Conservation (phyloP, 2,797 vertebrate genomes). For the Sebastolobus alascanus region DNA sequence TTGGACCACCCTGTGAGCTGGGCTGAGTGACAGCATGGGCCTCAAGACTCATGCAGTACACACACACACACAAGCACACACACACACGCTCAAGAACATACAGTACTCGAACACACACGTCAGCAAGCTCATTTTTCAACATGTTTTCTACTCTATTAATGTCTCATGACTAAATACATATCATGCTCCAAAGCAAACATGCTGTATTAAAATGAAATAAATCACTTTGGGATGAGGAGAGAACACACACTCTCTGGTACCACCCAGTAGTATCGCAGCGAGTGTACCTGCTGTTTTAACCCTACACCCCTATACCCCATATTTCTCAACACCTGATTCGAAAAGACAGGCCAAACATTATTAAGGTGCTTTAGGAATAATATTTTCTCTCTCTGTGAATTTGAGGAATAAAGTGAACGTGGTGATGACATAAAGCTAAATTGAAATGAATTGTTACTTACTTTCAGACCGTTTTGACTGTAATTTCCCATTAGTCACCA, state of each 20-base stretch:
- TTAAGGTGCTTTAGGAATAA: conserved; percentile 42
- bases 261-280: conserved; percentile 63
- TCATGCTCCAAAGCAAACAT: conserved; percentile 80
- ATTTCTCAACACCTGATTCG: conserved; percentile 48
- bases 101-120: conserved; percentile 67
- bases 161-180: conserved; percentile 83
- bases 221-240: conserved; percentile 69
- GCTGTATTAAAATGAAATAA: conserved; percentile 78
- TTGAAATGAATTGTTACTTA: conserved; percentile 57
- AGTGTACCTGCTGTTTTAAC: conserved; percentile 58
- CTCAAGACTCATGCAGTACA: conserved; percentile 69
- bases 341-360: conserved; percentile 50
- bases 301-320: background rate
- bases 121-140: conserved; percentile 80
- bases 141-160: conserved; percentile 84
- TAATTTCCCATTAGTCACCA: conserved; percentile 58
- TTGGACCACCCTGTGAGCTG: conserved; percentile 84
- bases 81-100: conserved; percentile 51
- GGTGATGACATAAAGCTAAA: conserved; percentile 57
- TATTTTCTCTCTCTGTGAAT: conserved; percentile 38
- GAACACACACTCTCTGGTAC: conserved; percentile 54
- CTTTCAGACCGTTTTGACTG: conserved; percentile 45
- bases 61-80: conserved; percentile 36
- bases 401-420: conserved; percentile 37
- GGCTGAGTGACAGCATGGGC: conserved; percentile 83